Evolutionary conservation across 92 coral and sea anemone genomes (phyloP).

Genomic region (Ricordea florida): DNA sequence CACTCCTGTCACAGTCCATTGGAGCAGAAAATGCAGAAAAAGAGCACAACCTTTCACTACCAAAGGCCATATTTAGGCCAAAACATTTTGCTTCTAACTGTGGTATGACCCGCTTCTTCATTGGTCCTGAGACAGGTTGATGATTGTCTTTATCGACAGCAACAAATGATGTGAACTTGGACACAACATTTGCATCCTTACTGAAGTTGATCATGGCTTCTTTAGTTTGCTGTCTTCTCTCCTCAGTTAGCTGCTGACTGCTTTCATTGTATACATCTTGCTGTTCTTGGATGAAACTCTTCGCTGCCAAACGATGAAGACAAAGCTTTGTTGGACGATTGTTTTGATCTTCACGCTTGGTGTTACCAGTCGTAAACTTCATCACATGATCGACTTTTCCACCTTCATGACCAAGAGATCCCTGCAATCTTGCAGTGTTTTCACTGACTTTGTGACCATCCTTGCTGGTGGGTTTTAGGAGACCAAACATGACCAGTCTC

Average conservation of each 20-base stretch:
- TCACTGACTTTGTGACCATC: neutral
- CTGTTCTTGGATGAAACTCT: constrained; percentile 47
- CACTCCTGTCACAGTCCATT: no score
- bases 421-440: constrained; percentile 38
- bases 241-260: neutral
- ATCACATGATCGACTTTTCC: constrained; percentile 38
- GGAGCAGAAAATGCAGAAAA: no score
- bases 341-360: constrained; percentile 19
- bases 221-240: neutral
- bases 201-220: constrained; percentile 56
- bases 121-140: constrained; percentile 45
- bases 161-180: constrained; percentile 70
- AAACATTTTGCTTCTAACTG: neutral
- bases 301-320: constrained; percentile 73
- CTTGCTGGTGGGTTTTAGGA: constrained; percentile 1
- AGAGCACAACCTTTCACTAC: neutral
- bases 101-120: neutral
- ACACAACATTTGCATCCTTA: constrained; percentile 61
- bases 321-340: neutral
- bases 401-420: constrained; percentile 2
- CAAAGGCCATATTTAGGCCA: neutral
- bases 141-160: constrained; percentile 68
- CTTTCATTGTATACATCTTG: neutral
- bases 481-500: constrained; percentile 57
- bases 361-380: constrained; percentile 42